Base-by-base conservation (phyloP, 2,797 vertebrate species). In the Lerista edwardsae region DNA sequence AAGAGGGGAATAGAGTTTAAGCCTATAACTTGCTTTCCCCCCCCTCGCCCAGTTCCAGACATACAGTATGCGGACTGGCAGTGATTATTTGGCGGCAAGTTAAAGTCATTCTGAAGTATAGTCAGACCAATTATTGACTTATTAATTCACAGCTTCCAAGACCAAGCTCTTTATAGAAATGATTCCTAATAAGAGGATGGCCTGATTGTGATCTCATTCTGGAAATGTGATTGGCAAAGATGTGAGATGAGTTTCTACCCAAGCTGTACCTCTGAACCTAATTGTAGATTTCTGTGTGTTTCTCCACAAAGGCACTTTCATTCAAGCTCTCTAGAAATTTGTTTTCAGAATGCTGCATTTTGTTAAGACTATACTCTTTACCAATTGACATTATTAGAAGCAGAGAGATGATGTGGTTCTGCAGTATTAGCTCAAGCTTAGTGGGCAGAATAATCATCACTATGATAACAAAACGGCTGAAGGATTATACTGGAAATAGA, bases 281-380 rank as follows among this genome's bases (percentile, higher is more conserved):
- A 61, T 61, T 36, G 8, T 67, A 25, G 19, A 75, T 6, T 64
- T 74, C n/a, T 55, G 23, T 75, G 25, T 29, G 75, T 75, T 90
- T 59, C 76, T 79, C 59, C 79, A 88, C 59, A 88, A 82, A 84
- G 1, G 15, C 85, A 84, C 80, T 86, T 69, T 64, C 75, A 75
- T 81, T 75, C 1, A 0, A 74, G 62, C 79, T 82, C 61, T 77
- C 17, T 80, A 90, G 80, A 87, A 89, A 90, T 91, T 94, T 89
- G 93, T 1, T 82, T 0, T 0, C 80, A 80, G 65, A 59, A 65
- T 83, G 67, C 59, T 78, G 3, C 76, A 47, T 82, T 86, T 90
- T 95, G 93, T 74, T 90, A 27, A 83, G 65, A 55, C 87, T 79
- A 80, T 91, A 92, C 80, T 85, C 93, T 86, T 75, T 83, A 68